phyloP scores from a whole-genome alignment of 2,888 invertebrate species.

The Lepidocyrtoides sp. region DNA sequence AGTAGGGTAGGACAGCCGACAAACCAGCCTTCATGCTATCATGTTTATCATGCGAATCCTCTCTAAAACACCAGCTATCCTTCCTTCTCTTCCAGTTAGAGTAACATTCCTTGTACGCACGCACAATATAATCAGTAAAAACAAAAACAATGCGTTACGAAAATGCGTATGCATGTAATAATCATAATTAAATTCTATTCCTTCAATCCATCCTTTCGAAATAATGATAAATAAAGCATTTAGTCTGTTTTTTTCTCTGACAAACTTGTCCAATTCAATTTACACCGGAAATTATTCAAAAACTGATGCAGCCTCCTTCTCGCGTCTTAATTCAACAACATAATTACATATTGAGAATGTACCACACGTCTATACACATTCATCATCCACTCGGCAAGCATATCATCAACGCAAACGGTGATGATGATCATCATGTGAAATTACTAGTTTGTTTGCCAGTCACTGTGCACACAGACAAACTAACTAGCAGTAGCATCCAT shows the following conservation, averaged over 20 bases:
- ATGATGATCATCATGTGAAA: constrained; percentile 25
- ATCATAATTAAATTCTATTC: constrained; percentile 13
- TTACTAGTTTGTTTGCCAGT: constrained; percentile 30
- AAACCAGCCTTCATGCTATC: background rate
- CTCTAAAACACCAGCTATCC: background rate
- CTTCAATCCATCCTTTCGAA: constrained; percentile 1
- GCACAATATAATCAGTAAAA: background rate
- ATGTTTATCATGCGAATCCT: background rate
- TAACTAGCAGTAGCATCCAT: constrained; percentile 35
- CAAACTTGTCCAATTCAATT: constrained; percentile 72
- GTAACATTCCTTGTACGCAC: constrained; percentile 2
- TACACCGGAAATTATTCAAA: constrained; percentile 77
- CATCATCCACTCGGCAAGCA: constrained; percentile 55
- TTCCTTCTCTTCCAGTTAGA: too few species aligned
- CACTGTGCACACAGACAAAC: background rate
- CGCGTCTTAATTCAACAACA: constrained; percentile 66
- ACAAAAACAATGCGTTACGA: background rate
- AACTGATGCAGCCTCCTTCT: constrained; percentile 23
- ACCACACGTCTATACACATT: constrained; percentile 47
- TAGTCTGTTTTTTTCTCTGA: background rate
- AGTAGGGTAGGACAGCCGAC: background rate
- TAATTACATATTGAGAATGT: constrained; percentile 62
- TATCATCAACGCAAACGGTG: constrained; percentile 43
- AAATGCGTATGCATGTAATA: constrained; percentile 12
- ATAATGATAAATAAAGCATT: background rate